These are phyloP conservation scores for Lasioglossum villosulum DNA, from an alignment of 2,888 invertebrate genomes.

Conservation along the genomic window DNA sequence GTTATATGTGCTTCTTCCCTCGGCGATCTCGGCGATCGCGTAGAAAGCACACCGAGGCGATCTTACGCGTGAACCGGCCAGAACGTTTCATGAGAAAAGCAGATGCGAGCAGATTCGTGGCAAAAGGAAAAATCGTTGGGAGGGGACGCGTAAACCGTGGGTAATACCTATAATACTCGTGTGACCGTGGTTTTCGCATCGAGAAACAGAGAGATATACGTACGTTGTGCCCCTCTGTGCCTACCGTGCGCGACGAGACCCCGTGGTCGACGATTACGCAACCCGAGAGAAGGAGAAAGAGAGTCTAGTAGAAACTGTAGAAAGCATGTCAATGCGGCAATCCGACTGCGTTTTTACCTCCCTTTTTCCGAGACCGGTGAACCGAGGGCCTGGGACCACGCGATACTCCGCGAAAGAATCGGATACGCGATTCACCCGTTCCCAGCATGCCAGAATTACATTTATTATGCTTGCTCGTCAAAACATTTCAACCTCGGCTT, in stretches of 20 bases:
- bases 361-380: not conserved
- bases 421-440: not conserved
- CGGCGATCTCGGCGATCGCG: not conserved
- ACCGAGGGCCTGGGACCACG: not conserved
- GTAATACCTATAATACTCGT: conserved; percentile 68
- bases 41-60: not conserved
- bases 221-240: conserved; percentile 12
- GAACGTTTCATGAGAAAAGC: conserved; percentile 3
- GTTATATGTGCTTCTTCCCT: not conserved
- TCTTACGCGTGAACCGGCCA: not conserved
- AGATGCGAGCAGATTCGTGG: conserved; percentile 11
- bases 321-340: conserved; percentile 63
- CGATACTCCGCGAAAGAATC: not conserved
- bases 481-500: not conserved
- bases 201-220: not conserved
- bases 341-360: conserved; percentile 28
- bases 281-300: conserved; percentile 48
- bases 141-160: conserved; percentile 27
- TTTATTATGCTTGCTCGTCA: not conserved
- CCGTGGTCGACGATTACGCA: conserved; percentile 59
- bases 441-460: not conserved
- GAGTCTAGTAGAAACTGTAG: conserved; percentile 53
- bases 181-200: conserved; percentile 66
- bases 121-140: not conserved
- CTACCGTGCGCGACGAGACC: conserved; percentile 22